A percentile compares a stretch with the other conserved stretches of the same genome.
Conservation (phyloP, 2,888 invertebrate species). For the Hyles lineata region DNA sequence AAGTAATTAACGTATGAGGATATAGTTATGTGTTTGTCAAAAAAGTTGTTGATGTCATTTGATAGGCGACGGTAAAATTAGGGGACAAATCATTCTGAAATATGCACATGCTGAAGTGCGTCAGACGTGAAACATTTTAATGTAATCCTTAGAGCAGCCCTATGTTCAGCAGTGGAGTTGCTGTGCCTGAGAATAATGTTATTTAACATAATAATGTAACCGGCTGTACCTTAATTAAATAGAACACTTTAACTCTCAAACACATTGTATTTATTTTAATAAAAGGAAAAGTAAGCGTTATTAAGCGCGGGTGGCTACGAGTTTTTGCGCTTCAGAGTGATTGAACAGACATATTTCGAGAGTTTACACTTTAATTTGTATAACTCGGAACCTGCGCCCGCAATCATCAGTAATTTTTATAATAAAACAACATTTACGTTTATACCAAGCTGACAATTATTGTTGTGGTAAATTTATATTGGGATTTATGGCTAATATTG, state of each 20-base stretch:
- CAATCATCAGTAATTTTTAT: conserved; percentile 9
- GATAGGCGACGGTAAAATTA: too few relatives aligned
- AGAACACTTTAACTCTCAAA: too few relatives aligned
- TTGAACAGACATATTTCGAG: conserved; percentile 18
- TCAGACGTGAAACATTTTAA: neutral
- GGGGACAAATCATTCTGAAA: neutral
- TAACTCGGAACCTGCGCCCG: conserved; percentile 11
- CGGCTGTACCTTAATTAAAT: too few relatives aligned
- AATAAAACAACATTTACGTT: conserved; percentile 15
- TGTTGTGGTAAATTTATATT: neutral
- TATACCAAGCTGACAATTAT: neutral
- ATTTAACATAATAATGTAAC: neutral
- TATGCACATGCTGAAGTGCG: neutral
- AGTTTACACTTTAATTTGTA: conserved; percentile 21
- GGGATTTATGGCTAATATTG: neutral
- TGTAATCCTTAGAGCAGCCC: neutral
- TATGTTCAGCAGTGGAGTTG: neutral
- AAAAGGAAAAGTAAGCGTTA: neutral
- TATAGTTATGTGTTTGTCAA: too few relatives aligned
- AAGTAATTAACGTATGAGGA: too few relatives aligned
- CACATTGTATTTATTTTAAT: neutral
- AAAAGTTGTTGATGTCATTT: too few relatives aligned
- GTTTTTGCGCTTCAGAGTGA: neutral
- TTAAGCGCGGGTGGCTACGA: neutral
- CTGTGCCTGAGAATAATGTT: neutral